Evolutionary conservation across 2,888 invertebrate species (phyloP).

Genomic region (Perizoma affinitatum): DNA sequence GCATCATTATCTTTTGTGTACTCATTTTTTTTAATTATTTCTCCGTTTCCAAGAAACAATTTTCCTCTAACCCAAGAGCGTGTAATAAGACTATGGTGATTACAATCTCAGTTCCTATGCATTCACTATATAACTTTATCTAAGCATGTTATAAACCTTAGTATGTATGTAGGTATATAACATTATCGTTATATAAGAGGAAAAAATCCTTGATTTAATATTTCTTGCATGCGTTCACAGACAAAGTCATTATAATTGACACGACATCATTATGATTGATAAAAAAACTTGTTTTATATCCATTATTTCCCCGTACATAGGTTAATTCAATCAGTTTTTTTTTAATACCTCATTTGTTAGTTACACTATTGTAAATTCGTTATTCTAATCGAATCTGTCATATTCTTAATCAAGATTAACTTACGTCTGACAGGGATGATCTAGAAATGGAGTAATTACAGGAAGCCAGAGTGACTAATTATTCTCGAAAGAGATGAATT

Average conservation of each 20-base stretch:
- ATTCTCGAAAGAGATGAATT: too few species aligned
- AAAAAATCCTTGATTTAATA: conserved; percentile 24
- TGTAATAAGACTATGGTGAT: conserved; percentile 18
- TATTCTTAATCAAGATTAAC: conserved; percentile 1
- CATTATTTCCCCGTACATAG: conserved; percentile 34
- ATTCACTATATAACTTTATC: neutral
- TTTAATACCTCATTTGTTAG: conserved; percentile 9
- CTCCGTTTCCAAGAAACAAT: conserved; percentile 17
- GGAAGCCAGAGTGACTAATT: neutral
- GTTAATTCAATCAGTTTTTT: conserved; percentile 30
- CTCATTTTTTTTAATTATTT: conserved; percentile 3
- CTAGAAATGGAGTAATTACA: conserved; percentile 1
- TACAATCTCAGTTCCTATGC: conserved; percentile 7
- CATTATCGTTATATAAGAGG: conserved; percentile 22
- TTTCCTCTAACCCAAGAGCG: conserved; percentile 22
- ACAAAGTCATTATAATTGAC: conserved; percentile 26
- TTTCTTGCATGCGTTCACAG: conserved; percentile 20
- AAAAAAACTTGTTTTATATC: conserved; percentile 22
- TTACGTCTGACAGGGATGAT: conserved; percentile 1
- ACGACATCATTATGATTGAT: conserved; percentile 28
- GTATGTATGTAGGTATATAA: conserved; percentile 22
- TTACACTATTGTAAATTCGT: conserved; percentile 4
- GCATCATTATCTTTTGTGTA: conserved; percentile 11
- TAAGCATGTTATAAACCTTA: conserved; percentile 19
- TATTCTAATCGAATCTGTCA: conserved; percentile 5